Evolutionary conservation across 1,140 invertebrate genomes (phyloP), one percentile per base, ranked within the genome.

Genomic region (Protaetia brevitarsis): DNA sequence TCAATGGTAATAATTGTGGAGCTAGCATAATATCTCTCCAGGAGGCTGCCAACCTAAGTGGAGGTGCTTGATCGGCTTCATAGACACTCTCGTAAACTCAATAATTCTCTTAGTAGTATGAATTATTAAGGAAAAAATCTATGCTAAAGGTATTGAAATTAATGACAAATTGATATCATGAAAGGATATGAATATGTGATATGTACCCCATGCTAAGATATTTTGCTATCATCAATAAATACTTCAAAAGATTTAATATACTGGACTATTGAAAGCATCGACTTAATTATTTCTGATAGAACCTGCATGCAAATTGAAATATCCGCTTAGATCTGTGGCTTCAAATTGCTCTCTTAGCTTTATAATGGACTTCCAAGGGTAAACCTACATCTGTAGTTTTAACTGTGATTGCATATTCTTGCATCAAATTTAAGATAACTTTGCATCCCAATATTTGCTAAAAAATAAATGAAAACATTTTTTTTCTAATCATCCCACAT

Each of bases 341-440:
- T 96, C 92, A 85, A 96, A 96, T 37, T 89, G 84, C 72, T n/a
- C 88, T 88, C 78, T 95, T 96, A 23, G 90, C 87, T 75, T 86
- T 86, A 69, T 89, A 88, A 79, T 95, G 92, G n/a, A 88, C 85
- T 79, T 93, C 91, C 89, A 89, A 95, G 11, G 91, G 88, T 36
- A 96, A 78, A 7, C 92, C 92, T 37, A 94, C 88, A 81, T 93
- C 91, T 19, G 90, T 89, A 5, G 92, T 91, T 76, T 93, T 90
- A 0, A 88, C 84, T n/a, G 91, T 92, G 34, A 86, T 90, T 41
- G 90, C 88, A 83, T 93, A 94, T 79, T 96, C 94, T 84, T 92
- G 89, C 80, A 96, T 87, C 34, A 96, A 80, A 7, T 91, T 87
- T 59, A 87, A 83, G 68, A 96, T 86, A 64, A 96, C 85, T 64